Evolutionary conservation across 2,113 vertebrate species (phyloP).

Genomic region (Silurus meridionalis): DNA sequence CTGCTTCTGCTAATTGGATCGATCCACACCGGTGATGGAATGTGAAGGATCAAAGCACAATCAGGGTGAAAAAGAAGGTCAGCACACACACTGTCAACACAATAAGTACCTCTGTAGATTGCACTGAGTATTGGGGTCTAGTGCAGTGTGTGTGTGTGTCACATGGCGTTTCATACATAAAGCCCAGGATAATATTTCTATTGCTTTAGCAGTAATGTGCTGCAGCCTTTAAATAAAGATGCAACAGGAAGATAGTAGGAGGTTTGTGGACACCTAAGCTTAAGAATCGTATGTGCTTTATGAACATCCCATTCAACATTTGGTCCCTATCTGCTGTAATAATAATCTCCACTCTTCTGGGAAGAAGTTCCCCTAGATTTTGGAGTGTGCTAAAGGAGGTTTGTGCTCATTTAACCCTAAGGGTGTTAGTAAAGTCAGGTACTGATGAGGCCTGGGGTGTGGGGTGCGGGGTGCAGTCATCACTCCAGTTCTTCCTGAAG

Average conservation of each 20-base stretch:
- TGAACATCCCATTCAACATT: no score
- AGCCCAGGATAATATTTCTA: background rate
- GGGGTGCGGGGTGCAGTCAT: no score
- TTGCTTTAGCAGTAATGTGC: background rate
- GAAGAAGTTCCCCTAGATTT: no score
- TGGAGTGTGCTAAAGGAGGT: no score
- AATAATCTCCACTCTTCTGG: no score
- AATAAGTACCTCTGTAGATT: conserved; percentile 19
- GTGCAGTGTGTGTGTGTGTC: background rate
- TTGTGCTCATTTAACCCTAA: no score
- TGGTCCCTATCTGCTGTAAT: no score
- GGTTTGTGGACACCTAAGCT: no score
- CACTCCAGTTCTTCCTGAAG: no score
- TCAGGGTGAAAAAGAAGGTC: conserved; percentile 29
- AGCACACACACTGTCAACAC: conserved; percentile 17
- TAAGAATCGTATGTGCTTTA: no score
- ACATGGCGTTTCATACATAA: background rate
- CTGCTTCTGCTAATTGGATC: conserved; percentile 39
- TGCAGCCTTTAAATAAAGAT: background rate
- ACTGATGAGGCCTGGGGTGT: no score
- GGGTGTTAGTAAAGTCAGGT: no score
- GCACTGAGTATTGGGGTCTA: background rate
- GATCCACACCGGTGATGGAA: conserved; percentile 21
- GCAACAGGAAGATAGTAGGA: background rate
- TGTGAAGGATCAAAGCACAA: conserved; percentile 16